Base-by-base conservation (phyloP, 2,113 vertebrate genomes). In the Sakesphorus luctuosus region DNA sequence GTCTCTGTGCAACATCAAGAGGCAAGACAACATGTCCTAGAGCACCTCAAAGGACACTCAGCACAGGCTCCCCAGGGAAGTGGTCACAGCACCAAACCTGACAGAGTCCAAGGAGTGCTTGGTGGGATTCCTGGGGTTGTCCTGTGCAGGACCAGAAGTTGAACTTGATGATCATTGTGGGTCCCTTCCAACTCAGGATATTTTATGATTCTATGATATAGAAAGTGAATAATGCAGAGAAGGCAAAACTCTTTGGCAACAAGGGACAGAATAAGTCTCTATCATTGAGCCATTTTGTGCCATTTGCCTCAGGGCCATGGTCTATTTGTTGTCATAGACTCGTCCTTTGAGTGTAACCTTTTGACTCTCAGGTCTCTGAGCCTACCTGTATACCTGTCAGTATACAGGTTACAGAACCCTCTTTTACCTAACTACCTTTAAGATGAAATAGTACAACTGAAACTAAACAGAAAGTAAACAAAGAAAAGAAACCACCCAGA, bases 21-120 rank as follows among this genome's bases (percentile, higher is more conserved):
- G 24, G 9, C 14, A 58, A 63, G 26, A 86, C 15, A 84, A n/a
- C 4, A 10, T 43, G 14, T 16, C 50, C 31, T 52, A 23, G 20
- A 52, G 18, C 16, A 59, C 29, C 23, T 81, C 44, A 47, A 52
- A 90, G 59, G 65, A 59, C 19, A 33, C 6, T 77, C 38, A 66
- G 33, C 23, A 69, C 25, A 46, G n/a, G n/a, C 10, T 61, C 16
- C 31, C 19, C 46, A 29, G 0, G 0, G 11, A n/a, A 20, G 10
- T 38, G 16, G 13, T 14, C n/a, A 47, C 38, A 75, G n/a, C 46
- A 75, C 28, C 61, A 67, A 46, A 5, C 46, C 61, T 46, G 21
- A n/a, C 69, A 89, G n/a, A 14, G 16, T 10, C 52, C 38, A 46
- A 46, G 19, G 10, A 40, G 11, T 8, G 13, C 67, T 35, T 75